phyloP scores from a whole-genome alignment of 2,113 vertebrate genomes.

The Caretta caretta region DNA sequence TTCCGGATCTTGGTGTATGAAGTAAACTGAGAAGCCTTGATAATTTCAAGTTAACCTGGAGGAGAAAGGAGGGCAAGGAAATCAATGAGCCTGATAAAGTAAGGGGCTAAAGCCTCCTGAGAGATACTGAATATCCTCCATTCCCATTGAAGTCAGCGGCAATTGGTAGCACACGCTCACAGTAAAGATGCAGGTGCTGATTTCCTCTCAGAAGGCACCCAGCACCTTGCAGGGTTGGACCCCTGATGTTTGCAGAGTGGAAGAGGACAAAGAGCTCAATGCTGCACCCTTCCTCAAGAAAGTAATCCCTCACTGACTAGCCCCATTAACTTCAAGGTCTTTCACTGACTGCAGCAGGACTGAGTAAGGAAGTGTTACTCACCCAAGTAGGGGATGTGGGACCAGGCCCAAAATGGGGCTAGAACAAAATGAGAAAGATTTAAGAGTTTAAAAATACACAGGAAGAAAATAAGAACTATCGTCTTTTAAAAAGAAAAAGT shows the following conservation, averaged over 20 bases:
- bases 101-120: background rate
- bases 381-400: background rate
- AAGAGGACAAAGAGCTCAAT: background rate
- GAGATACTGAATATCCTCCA: background rate
- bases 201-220: background rate
- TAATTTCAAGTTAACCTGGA: background rate
- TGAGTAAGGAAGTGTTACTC: background rate
- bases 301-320: background rate
- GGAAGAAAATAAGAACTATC: background rate
- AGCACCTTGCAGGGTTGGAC: background rate
- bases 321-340: background rate
- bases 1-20: background rate
- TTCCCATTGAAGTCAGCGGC: background rate
- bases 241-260: rapidly evolving
- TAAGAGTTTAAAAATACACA: background rate
- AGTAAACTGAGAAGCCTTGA: background rate
- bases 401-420: background rate
- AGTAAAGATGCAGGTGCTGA: background rate
- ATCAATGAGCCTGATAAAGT: rapidly evolving
- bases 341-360: background rate
- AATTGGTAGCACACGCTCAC: background rate
- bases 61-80: background rate
- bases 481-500: background rate
- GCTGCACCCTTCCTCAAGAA: background rate
- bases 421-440: background rate